Percentiles rank a stretch among this genome's conserved stretches.
phyloP scores from a whole-genome alignment of 2,797 vertebrate genomes.

The Poliocrania exsul region DNA sequence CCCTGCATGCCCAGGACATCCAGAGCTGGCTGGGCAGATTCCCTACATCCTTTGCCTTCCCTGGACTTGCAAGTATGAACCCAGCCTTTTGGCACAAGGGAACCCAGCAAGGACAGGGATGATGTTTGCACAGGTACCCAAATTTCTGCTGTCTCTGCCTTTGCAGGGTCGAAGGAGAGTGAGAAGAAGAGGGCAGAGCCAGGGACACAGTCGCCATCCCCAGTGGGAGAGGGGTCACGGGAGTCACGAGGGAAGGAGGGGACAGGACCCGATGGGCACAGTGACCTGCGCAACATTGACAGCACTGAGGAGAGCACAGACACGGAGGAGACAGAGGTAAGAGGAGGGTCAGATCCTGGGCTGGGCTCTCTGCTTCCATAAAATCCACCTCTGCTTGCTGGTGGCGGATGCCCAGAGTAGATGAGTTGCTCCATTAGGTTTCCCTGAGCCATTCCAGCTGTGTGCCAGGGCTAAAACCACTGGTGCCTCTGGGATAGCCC shows the following conservation, averaged over 20 bases:
- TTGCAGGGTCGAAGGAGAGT: conserved; percentile 19
- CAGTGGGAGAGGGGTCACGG: background rate
- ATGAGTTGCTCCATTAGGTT: background rate
- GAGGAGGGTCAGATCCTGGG: background rate
- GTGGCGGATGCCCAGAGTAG: background rate
- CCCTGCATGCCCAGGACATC: background rate
- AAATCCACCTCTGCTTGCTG: background rate
- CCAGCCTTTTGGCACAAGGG: accelerated
- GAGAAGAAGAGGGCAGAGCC: conserved; percentile 1
- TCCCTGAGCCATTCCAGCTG: accelerated
- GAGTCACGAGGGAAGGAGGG: background rate
- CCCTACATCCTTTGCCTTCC: background rate
- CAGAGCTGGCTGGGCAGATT: background rate
- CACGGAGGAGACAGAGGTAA: conserved; percentile 3
- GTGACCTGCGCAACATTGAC: background rate
- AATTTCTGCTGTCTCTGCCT: background rate
- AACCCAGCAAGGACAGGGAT: accelerated
- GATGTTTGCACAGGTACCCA: background rate
- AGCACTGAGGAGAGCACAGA: conserved; percentile 20
- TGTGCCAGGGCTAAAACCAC: background rate
- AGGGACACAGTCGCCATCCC: background rate
- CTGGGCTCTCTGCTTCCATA: background rate
- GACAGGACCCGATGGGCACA: background rate
- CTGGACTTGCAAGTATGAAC: background rate
- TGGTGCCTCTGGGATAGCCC: accelerated